Evolutionary conservation across 2,888 invertebrate species (phyloP), one percentile per base, ranked within the genome.

Genomic region (Coecobrya sp.): DNA sequence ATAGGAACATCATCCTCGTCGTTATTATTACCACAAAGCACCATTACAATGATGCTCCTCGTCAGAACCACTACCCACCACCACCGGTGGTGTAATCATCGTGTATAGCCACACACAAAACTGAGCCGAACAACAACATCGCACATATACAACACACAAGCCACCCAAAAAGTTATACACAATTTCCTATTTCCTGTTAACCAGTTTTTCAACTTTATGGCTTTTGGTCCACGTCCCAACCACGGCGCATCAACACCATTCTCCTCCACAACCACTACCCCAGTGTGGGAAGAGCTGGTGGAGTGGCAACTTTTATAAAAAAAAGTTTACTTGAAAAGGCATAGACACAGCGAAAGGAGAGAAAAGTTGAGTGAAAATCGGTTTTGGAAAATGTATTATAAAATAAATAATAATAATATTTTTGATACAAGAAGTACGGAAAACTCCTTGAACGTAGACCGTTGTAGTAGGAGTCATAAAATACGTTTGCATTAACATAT

Each of bases 131-230:
- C 70, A 70, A 70, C 70, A 70, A 70, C 16, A 70, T 42, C 25
- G 13, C 36, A 68, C 13, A 27, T 13, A 68, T 30, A 16, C 30
- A 30, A 73, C 36, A 68, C 13, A 27, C 30, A 68, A 68, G 30
- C 30, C 68, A 73, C 73, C 86, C 59, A 86, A 85, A 82, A 86
- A 86, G 86, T 73, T 86, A 73, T 86, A 76, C 86, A 86, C 73
- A 86, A 86, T 86, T 86, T 76, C 86, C 86, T 86, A 86, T 86
- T 86, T 86, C 86, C 86, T 86, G 73, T 73, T 85, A 73, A 86
- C 52, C 52, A 86, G 52, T 73, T 73, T 59, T 70, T 76, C 73
- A 70, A 85, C 68, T 85, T 85, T 42, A 85, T 85, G 70, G 62
- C 27, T 30, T 68, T 68, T 68, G 68, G 68, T 68, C 30, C 68